phyloP scores from a whole-genome alignment of 2,113 vertebrate genomes.

The Catharus fuscescens region DNA sequence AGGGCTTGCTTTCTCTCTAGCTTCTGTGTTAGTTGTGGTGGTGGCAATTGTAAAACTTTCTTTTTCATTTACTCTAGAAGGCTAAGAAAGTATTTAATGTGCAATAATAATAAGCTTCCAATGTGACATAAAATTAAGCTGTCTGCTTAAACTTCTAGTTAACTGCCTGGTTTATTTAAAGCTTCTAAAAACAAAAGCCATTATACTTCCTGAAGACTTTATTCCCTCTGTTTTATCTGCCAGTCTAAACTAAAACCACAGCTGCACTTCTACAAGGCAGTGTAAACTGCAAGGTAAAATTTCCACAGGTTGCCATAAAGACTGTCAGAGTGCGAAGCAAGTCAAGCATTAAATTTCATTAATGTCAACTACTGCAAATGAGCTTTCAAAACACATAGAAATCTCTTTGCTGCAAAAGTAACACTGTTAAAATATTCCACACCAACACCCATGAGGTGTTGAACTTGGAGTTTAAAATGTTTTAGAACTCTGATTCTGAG shows the following conservation, averaged over 20 bases:
- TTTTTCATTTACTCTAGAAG: not conserved
- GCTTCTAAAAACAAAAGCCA: slow-evolving; percentile 5
- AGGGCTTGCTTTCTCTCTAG: not conserved
- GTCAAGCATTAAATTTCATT: slow-evolving; percentile 1
- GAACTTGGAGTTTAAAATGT: not conserved
- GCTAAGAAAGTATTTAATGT: not conserved
- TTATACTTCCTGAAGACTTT: not conserved
- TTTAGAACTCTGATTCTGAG: not conserved
- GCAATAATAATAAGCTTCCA: not conserved
- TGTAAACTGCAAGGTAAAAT: not conserved
- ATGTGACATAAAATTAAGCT: not conserved
- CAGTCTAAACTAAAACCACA: slow-evolving; percentile 25
- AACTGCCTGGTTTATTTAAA: slow-evolving; percentile 17
- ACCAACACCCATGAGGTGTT: not conserved
- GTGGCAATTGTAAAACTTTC: not conserved
- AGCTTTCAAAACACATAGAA: not conserved
- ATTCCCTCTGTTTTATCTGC: not conserved
- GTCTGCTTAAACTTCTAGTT: not conserved
- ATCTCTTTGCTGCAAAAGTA: not conserved
- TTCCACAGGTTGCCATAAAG: not conserved
- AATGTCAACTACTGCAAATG: not conserved
- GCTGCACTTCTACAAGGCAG: not conserved
- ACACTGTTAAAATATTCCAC: not conserved
- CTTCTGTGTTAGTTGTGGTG: not conserved
- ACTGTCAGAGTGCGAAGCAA: not conserved